Evolutionary conservation across 2,888 invertebrate genomes (phyloP).

Genomic region (Cenopis cana): DNA sequence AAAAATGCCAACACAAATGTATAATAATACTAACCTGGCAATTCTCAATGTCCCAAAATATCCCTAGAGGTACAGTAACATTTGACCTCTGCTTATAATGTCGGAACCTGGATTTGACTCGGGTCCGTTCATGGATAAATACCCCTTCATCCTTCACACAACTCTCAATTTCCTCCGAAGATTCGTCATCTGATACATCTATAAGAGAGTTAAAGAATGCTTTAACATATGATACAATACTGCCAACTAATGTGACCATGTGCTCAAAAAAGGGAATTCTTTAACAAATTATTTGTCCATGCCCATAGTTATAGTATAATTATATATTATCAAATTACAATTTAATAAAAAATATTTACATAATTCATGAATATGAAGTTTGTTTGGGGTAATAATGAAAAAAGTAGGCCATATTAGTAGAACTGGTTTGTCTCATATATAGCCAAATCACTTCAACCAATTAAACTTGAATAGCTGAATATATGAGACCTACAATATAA

Average conservation of each 20-base stretch:
- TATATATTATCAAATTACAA: too few relatives aligned
- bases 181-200: constrained; percentile 76
- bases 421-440: too few relatives aligned
- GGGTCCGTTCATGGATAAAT: constrained; percentile 62
- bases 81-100: constrained; percentile 69
- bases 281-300: not conserved
- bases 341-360: too few relatives aligned
- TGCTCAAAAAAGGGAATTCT: not conserved
- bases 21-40: constrained; percentile 85
- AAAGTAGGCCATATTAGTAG: constrained; percentile 20
- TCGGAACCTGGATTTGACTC: constrained; percentile 73
- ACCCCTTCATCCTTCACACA: constrained; percentile 67
- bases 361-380: too few relatives aligned
- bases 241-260: not conserved
- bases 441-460: not conserved
- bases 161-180: constrained; percentile 71
- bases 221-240: constrained; percentile 17
- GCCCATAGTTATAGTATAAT: not conserved
- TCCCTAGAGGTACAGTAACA: constrained; percentile 88
- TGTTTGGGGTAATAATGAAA: too few relatives aligned
- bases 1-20: too few relatives aligned
- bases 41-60: constrained; percentile 98
- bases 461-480: not conserved
- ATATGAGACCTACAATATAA: not conserved
- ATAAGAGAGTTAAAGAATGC: constrained; percentile 42